A percentile compares a stretch with the other conserved stretches of the same genome.
These are phyloP conservation scores for Parnassius apollo DNA, from an alignment of 2,888 invertebrate species.

Conservation along the genomic window DNA sequence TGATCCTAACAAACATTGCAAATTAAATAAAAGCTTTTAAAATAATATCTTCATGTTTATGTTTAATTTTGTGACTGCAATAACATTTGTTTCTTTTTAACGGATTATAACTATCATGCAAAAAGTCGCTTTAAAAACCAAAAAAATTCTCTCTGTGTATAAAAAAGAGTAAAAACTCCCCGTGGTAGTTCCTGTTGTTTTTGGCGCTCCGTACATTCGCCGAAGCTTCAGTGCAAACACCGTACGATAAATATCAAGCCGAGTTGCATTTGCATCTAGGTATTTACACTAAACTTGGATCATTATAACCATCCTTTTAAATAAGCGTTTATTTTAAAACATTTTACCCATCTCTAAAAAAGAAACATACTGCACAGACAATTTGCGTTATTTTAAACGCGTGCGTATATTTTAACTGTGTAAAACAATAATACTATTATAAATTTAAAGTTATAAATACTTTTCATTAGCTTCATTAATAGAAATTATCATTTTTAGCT, in stretches of 20 bases:
- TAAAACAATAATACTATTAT: too few species aligned
- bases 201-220: slow-evolving; percentile 30
- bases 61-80: too few species aligned
- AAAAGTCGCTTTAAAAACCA: slow-evolving; percentile 19
- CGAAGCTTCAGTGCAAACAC: slow-evolving; percentile 36
- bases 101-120: slow-evolving; percentile 13
- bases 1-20: too few species aligned
- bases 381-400: too few species aligned
- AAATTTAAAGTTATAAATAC: too few species aligned
- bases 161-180: slow-evolving; percentile 29
- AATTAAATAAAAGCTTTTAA: too few species aligned
- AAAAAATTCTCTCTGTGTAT: slow-evolving; percentile 27
- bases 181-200: slow-evolving; percentile 32
- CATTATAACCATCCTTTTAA: slow-evolving; percentile 22
- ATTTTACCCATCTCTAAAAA: too few species aligned
- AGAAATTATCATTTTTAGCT: too few species aligned
- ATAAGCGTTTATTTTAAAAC: slow-evolving; percentile 3
- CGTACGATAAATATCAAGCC: slow-evolving; percentile 32
- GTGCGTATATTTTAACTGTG: too few species aligned
- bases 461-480: too few species aligned
- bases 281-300: slow-evolving; percentile 26
- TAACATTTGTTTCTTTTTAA: not conserved
- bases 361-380: too few species aligned
- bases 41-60: too few species aligned
- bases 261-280: slow-evolving; percentile 23